Evolutionary conservation across 2,888 invertebrate species (phyloP).

Genomic region (Helleia helle): DNA sequence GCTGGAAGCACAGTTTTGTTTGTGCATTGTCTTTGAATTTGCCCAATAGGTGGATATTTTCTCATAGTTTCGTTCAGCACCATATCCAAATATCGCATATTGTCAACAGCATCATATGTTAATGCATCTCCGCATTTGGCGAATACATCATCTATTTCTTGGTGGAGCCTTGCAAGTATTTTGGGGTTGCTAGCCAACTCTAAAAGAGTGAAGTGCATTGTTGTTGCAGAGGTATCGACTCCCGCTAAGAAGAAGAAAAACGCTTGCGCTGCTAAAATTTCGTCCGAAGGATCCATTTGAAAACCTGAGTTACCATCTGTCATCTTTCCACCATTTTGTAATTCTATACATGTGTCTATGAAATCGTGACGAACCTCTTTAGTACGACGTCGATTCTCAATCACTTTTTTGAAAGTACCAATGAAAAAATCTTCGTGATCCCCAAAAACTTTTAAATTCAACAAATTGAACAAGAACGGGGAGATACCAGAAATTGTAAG

Average conservation of each 20-base stretch:
- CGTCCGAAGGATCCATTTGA: conserved; percentile 27
- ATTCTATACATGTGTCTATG: conserved; percentile 23
- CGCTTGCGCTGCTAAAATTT: conserved; percentile 49
- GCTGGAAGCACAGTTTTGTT: conserved; percentile 33
- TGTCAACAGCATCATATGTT: conserved; percentile 35
- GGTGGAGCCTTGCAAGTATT: conserved; percentile 34
- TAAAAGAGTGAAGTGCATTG: conserved; percentile 37
- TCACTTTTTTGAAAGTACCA: conserved; percentile 21
- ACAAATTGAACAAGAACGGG: conserved; percentile 20
- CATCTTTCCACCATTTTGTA: conserved; percentile 23
- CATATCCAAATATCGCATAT: conserved; percentile 42
- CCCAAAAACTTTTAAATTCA: conserved; percentile 21
- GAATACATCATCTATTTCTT: conserved; percentile 36
- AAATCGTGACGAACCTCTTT: conserved; percentile 25
- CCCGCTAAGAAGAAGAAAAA: conserved; percentile 59
- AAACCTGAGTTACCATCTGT: conserved; percentile 19
- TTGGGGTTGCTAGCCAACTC: conserved; percentile 40
- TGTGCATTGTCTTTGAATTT: conserved; percentile 38
- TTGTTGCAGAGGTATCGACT: conserved; percentile 47
- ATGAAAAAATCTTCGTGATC: conserved; percentile 25
- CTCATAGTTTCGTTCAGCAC: conserved; percentile 52
- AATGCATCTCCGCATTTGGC: conserved; percentile 30
- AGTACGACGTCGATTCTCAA: conserved; percentile 17
- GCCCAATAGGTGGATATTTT: conserved; percentile 48
- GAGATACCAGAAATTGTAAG: conserved; percentile 25